A percentile compares a stretch with the other conserved stretches of the same genome.
phyloP scores from a whole-genome alignment of 2,113 vertebrate genomes.

The Murina feae region DNA sequence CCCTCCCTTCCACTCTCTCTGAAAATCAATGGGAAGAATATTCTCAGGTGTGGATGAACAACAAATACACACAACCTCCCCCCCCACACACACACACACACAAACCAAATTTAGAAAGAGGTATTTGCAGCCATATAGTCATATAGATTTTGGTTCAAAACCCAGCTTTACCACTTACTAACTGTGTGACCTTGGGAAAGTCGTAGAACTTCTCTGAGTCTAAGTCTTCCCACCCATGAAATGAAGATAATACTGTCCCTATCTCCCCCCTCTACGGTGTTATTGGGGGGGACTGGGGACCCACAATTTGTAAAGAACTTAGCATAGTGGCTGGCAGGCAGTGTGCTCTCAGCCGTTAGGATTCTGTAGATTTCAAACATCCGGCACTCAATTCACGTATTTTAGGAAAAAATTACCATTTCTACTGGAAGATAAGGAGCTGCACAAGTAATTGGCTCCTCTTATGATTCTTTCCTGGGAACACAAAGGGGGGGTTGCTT shows the following conservation, averaged over 20 bases:
- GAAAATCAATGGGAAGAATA: too few species aligned
- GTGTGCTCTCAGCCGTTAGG: neutral
- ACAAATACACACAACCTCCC: too few species aligned
- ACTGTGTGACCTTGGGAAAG: conserved; percentile 18
- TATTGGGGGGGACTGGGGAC: neutral
- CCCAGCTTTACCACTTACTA: neutral
- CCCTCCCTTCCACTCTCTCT: too few species aligned
- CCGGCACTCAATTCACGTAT: neutral
- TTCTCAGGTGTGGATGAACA: too few species aligned
- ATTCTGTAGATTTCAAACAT: neutral
- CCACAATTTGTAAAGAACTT: neutral
- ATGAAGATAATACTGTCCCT: neutral
- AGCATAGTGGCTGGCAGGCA: neutral
- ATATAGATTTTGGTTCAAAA: neutral
- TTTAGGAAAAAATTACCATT: neutral
- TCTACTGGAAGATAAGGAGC: neutral
- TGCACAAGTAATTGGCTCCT: neutral
- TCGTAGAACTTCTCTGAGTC: neutral
- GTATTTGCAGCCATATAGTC: too few species aligned
- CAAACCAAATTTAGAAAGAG: neutral
- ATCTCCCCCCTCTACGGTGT: neutral
- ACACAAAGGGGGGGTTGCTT: neutral
- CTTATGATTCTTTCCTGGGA: neutral
- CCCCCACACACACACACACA: too few species aligned
- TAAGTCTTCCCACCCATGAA: conserved; percentile 9